phyloP scores from a whole-genome alignment of 2,113 vertebrate genomes.

The Gracilinanus agilis region DNA sequence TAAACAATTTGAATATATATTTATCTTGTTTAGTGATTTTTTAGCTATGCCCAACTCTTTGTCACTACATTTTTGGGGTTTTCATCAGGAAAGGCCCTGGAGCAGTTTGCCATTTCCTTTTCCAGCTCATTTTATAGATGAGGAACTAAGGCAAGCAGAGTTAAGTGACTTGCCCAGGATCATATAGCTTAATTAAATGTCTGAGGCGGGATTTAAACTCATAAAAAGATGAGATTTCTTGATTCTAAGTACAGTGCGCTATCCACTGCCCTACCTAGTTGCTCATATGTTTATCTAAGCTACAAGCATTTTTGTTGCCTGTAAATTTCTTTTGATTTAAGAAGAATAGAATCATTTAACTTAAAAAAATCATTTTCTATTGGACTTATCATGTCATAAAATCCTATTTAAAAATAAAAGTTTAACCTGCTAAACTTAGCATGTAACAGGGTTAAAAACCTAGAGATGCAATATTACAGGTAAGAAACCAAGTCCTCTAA shows the following conservation, averaged over 20 bases:
- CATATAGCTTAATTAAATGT: too few relatives aligned
- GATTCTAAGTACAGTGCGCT: too few relatives aligned
- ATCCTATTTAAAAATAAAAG: neutral
- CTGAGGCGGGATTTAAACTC: too few relatives aligned
- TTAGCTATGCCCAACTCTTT: too few relatives aligned
- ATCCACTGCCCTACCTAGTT: too few relatives aligned
- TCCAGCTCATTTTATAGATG: too few relatives aligned
- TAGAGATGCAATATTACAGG: neutral
- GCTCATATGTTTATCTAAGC: neutral
- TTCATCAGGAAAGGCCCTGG: too few relatives aligned
- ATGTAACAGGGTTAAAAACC: neutral
- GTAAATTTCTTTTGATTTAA: neutral
- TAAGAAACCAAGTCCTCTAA: conserved; percentile 22
- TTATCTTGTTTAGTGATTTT: neutral
- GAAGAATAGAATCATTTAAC: neutral
- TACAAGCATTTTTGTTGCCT: neutral
- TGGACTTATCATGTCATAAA: neutral
- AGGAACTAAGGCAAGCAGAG: too few relatives aligned
- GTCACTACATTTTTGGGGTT: too few relatives aligned
- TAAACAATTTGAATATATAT: neutral
- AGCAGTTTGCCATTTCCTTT: too few relatives aligned
- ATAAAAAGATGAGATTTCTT: too few relatives aligned
- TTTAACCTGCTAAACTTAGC: neutral
- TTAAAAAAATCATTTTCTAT: neutral
- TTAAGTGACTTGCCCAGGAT: too few relatives aligned